Evolutionary conservation across 2,888 invertebrate genomes (phyloP).

Genomic region (Glaucopsyche alexis): DNA sequence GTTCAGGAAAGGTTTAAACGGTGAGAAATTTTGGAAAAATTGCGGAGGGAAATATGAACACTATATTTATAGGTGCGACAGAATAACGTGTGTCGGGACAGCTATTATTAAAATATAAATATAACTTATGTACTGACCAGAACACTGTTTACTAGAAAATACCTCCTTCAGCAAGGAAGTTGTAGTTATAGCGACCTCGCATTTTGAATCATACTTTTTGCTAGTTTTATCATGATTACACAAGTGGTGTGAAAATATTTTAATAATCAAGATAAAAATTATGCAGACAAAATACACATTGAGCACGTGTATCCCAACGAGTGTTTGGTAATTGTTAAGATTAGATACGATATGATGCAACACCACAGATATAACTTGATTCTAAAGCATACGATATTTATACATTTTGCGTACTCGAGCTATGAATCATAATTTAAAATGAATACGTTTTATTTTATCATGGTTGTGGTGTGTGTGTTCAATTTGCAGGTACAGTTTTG

Average conservation of each 20-base stretch:
- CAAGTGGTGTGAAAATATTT: slow-evolving; percentile 12
- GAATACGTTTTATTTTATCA: slow-evolving; percentile 14
- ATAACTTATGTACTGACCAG: neutral
- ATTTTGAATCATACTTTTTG: slow-evolving; percentile 9
- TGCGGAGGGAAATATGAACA: no score
- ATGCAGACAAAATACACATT: slow-evolving; percentile 9
- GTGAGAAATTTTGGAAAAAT: no score
- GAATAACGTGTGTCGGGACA: no score
- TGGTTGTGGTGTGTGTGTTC: slow-evolving; percentile 1
- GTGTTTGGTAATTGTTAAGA: slow-evolving; percentile 22
- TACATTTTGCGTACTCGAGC: slow-evolving; percentile 20
- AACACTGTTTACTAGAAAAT: neutral
- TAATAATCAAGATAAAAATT: slow-evolving; percentile 8
- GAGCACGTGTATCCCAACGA: slow-evolving; percentile 6
- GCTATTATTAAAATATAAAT: no score
- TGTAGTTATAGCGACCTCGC: neutral
- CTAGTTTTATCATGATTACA: neutral
- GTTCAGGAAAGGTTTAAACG: no score
- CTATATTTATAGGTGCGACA: no score
- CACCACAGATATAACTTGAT: slow-evolving; percentile 25
- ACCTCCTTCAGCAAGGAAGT: neutral
- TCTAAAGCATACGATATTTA: slow-evolving; percentile 21
- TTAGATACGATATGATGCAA: slow-evolving; percentile 21
- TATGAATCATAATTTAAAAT: slow-evolving; percentile 23
- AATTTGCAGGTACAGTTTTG: slow-evolving; percentile 16